A percentile compares a stretch with the other conserved stretches of the same genome.
Conservation (phyloP, 2,797 vertebrate genomes). For the Characodon lateralis region DNA sequence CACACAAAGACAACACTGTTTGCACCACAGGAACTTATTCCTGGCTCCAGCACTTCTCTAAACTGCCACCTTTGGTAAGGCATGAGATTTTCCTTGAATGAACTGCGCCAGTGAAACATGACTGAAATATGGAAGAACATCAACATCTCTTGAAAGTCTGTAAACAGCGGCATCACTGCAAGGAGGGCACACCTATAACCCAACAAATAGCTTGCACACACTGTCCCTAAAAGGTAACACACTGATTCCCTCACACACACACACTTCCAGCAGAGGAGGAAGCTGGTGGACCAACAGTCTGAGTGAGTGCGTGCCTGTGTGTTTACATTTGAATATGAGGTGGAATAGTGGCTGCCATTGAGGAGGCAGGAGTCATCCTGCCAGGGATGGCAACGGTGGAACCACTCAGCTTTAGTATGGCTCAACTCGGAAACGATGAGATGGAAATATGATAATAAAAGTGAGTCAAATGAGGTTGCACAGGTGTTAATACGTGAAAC, state of each 20-base stretch:
- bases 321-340: conserved; percentile 81
- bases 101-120: conserved; percentile 6
- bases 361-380: conserved; percentile 58
- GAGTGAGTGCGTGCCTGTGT: conserved; percentile 56
- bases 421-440: conserved; percentile 33
- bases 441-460: conserved; percentile 4
- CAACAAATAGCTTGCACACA: conserved; percentile 48
- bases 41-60: conserved; percentile 54
- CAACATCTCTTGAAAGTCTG: conserved; percentile 14
- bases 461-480: conserved; percentile 22
- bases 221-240: conserved; percentile 57
- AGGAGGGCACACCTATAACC: conserved; percentile 49
- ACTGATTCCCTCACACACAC: conserved; percentile 25
- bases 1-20: conserved; percentile 73
- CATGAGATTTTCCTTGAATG: conserved; percentile 29
- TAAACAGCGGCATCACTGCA: conserved; percentile 32
- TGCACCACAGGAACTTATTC: conserved; percentile 51
- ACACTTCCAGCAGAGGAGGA: conserved; percentile 62
- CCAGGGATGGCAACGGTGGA: conserved; percentile 47
- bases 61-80: conserved; percentile 63
- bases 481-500: conserved; percentile 5
- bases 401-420: conserved; percentile 33
- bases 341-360: conserved; percentile 77
- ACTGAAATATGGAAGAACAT: conserved; percentile 23
- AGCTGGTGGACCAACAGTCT: conserved; percentile 65